phyloP scores from a whole-genome alignment of 1,140 invertebrate genomes.

The Heliconius congener region DNA sequence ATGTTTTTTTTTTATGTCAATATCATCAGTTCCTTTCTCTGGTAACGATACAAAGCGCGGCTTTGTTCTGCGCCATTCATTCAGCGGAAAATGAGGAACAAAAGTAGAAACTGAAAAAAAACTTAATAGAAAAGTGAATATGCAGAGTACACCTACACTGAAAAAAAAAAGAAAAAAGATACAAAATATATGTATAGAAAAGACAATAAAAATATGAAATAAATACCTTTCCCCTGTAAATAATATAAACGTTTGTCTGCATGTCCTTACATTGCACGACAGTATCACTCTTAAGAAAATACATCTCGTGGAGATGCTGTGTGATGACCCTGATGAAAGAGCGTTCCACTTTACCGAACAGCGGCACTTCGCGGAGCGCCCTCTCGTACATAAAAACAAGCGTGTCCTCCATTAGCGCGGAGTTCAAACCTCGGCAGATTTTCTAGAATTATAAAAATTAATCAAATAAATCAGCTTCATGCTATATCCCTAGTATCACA shows the following conservation, averaged over 20 bases:
- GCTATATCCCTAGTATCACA: too few species aligned
- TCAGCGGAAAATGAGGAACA: too few species aligned
- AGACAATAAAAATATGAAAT: background rate
- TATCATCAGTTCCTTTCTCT: too few species aligned
- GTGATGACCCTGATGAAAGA: constrained; percentile 79
- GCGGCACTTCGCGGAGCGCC: constrained; percentile 72
- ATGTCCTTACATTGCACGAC: constrained; percentile 74
- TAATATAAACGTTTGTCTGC: constrained; percentile 71
- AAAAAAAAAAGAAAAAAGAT: too few species aligned
- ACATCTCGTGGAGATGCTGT: constrained; percentile 75
- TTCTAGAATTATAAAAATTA: constrained; percentile 44
- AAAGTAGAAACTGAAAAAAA: too few species aligned
- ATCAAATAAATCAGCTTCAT: too few species aligned
- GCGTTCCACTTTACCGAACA: constrained; percentile 75
- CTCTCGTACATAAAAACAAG: constrained; percentile 75
- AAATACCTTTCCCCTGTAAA: constrained; percentile 71
- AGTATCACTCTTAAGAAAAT: constrained; percentile 71
- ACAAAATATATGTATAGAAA: background rate
- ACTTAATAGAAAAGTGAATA: too few species aligned
- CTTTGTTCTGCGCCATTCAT: too few species aligned
- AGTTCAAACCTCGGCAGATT: constrained; percentile 72
- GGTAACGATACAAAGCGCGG: too few species aligned
- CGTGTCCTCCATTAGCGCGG: constrained; percentile 77
- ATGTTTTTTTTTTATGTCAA: too few species aligned
- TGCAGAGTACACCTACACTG: too few species aligned